Conservation (phyloP, 2,797 vertebrate species). For the Triplophysa bombifrons region DNA sequence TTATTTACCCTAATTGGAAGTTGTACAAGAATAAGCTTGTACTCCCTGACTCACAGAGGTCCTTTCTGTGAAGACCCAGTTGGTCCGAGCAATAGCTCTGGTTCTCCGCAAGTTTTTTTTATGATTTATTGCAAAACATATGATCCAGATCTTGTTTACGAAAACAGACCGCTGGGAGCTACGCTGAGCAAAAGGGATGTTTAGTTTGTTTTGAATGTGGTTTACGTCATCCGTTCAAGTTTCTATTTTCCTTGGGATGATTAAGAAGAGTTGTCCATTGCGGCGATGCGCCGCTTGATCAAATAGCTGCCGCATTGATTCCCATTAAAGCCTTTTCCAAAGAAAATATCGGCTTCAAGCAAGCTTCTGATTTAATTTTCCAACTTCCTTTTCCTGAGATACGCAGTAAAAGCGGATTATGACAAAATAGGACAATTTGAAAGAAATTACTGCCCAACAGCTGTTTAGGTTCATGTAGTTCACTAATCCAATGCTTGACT, state of each 20-base stretch:
- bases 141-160: conserved; percentile 28
- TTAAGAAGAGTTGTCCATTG: not conserved
- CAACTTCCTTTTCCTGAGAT: conserved; percentile 28
- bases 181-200: not conserved
- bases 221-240: conserved; percentile 13
- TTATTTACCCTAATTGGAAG: conserved; percentile 8
- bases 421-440: conserved; percentile 56
- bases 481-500: conserved; percentile 47
- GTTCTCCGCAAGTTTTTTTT: not conserved
- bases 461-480: conserved; percentile 50
- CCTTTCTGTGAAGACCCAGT: conserved; percentile 7
- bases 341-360: conserved; percentile 32
- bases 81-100: conserved; percentile 18
- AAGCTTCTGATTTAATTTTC: conserved; percentile 25
- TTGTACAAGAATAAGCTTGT: not conserved
- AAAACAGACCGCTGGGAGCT: conserved; percentile 1
- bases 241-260: conserved; percentile 12
- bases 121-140: conserved; percentile 25
- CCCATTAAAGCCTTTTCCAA: conserved; percentile 28
- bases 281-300: conserved; percentile 13
- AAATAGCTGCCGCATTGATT: conserved; percentile 36
- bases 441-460: conserved; percentile 51
- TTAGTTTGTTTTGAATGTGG: conserved; percentile 25
- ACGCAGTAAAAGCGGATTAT: conserved; percentile 51
- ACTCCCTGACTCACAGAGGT: conserved; percentile 14